Conservation (phyloP, 2,113 vertebrate genomes). For the Vulpes vulpes region DNA sequence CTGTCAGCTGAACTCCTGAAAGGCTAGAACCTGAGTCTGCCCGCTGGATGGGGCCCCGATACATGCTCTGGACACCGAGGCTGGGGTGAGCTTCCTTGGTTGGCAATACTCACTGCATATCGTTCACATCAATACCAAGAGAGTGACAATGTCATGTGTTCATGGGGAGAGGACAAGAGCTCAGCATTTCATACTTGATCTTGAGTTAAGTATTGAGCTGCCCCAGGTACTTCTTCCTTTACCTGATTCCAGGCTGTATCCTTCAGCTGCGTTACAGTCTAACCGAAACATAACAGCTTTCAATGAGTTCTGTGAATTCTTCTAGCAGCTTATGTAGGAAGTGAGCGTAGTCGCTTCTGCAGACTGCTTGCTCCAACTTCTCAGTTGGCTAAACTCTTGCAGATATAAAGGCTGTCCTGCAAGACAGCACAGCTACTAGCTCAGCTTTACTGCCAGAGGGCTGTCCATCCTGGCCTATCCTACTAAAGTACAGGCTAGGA, state of each 20-base stretch:
- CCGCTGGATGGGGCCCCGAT: no score
- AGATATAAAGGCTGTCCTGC: not conserved
- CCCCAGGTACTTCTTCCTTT: not conserved
- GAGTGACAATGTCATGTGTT: not conserved
- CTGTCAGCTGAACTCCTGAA: not conserved
- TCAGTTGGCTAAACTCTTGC: not conserved
- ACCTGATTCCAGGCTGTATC: not conserved
- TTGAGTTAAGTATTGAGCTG: not conserved
- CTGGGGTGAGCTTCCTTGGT: not conserved
- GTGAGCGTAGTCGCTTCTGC: not conserved
- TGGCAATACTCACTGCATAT: not conserved
- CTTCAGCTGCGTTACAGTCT: not conserved
- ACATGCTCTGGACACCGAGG: not conserved
- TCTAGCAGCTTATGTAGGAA: not conserved
- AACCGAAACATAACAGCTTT: not conserved
- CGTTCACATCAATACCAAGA: not conserved
- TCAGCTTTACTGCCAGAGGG: not conserved
- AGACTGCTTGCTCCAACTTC: not conserved
- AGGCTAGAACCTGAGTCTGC: not conserved
- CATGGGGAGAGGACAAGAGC: not conserved
- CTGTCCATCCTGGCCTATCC: not conserved
- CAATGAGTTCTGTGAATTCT: not conserved
- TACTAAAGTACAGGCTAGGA: not conserved
- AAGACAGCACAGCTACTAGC: not conserved
- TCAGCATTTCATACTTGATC: not conserved